These are phyloP conservation scores for Poecile atricapillus DNA, from an alignment of 2,113 vertebrate genomes.

Conservation along the genomic window DNA sequence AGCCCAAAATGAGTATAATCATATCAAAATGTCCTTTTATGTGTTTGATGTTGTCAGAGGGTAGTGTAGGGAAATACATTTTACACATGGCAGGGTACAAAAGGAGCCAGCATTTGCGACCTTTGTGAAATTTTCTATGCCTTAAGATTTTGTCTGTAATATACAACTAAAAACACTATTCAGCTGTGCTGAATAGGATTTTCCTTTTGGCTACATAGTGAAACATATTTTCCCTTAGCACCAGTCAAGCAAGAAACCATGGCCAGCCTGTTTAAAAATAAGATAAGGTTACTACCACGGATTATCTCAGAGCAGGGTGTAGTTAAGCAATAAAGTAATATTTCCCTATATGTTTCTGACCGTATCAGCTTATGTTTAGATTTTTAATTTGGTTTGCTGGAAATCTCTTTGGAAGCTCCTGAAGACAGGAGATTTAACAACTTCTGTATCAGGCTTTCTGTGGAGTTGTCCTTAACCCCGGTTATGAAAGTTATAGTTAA, in stretches of 20 bases:
- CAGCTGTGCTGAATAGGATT: neutral
- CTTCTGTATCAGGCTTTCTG: neutral
- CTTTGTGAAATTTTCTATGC: neutral
- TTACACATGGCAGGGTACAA: neutral
- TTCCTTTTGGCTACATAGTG: neutral
- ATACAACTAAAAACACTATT: neutral
- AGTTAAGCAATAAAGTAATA: neutral
- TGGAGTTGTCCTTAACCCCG: neutral
- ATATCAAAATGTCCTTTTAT: neutral
- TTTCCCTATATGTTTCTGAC: neutral
- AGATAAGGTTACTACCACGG: neutral
- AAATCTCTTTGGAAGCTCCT: neutral
- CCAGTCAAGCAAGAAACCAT: conserved; percentile 12
- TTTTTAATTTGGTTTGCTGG: neutral
- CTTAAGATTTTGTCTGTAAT: neutral
- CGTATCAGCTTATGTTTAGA: neutral
- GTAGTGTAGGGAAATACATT: neutral
- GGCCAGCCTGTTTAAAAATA: conserved; percentile 1
- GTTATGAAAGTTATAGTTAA: neutral
- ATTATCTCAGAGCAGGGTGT: neutral
- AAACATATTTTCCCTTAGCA: neutral
- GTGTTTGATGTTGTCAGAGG: neutral
- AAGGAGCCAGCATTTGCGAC: neutral
- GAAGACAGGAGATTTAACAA: neutral
- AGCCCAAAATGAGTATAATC: neutral